Conservation (phyloP, 2,113 vertebrate genomes). For the Proteles cristata region DNA sequence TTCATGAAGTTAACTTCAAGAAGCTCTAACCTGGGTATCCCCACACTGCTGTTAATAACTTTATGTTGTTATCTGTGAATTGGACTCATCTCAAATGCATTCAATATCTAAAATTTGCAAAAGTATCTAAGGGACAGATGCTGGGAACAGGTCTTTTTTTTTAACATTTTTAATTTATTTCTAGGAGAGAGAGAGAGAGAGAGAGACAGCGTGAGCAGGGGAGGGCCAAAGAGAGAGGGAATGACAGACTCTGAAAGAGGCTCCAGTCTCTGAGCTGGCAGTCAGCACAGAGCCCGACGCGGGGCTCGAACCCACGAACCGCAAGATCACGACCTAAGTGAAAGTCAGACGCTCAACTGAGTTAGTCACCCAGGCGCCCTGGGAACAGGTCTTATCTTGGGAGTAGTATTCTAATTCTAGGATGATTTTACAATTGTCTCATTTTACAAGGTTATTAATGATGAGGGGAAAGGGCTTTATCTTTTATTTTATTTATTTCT, state of each 20-base stretch:
- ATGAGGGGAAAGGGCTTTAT: background rate
- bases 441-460: background rate
- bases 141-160: background rate
- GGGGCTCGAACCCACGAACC: too few relatives aligned
- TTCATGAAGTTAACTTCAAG: conserved; percentile 18
- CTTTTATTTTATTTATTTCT: background rate
- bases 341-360: too few relatives aligned
- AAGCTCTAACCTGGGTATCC: background rate
- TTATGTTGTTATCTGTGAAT: background rate
- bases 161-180: too few relatives aligned
- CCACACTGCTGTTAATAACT: background rate
- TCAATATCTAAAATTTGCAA: conserved; percentile 31
- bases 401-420: conserved; percentile 29
- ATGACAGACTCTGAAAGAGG: too few relatives aligned
- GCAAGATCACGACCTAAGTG: too few relatives aligned
- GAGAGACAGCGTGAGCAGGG: too few relatives aligned
- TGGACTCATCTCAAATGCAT: background rate
- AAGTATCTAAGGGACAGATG: background rate
- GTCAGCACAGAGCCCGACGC: too few relatives aligned
- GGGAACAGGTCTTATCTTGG: background rate
- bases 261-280: too few relatives aligned
- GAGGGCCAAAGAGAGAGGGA: too few relatives aligned
- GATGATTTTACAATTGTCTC: background rate
- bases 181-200: too few relatives aligned
- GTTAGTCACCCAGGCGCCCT: background rate